Percentiles rank a stretch among this genome's conserved stretches.
phyloP scores from a whole-genome alignment of 2,888 invertebrate genomes.

The Orthosia incerta region DNA sequence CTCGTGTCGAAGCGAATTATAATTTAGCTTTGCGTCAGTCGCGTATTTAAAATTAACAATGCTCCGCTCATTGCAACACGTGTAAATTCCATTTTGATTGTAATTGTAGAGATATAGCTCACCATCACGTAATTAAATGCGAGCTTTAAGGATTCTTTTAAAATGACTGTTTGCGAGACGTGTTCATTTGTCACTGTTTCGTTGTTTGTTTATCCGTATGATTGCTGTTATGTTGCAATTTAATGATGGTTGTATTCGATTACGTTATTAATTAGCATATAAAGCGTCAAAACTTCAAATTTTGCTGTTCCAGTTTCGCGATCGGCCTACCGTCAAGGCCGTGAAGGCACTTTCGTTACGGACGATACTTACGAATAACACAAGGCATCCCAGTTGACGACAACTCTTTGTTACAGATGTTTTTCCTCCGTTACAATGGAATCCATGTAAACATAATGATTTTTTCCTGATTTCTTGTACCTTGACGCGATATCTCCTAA shows the following conservation, averaged over 20 bases:
- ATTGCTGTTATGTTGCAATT: slow-evolving; percentile 43
- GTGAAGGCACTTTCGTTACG: slow-evolving; percentile 78
- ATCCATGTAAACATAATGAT: slow-evolving; percentile 21
- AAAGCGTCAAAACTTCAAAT: slow-evolving; percentile 65
- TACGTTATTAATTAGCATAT: slow-evolving; percentile 67
- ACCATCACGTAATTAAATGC: slow-evolving; percentile 74
- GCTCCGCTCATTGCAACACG: slow-evolving; percentile 70
- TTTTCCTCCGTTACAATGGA: slow-evolving; percentile 45
- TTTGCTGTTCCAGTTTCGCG: slow-evolving; percentile 70
- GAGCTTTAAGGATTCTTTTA: slow-evolving; percentile 75
- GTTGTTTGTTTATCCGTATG: slow-evolving; percentile 44
- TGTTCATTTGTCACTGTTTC: slow-evolving; percentile 45
- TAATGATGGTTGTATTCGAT: slow-evolving; percentile 58
- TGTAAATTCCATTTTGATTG: slow-evolving; percentile 74
- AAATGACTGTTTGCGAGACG: slow-evolving; percentile 68
- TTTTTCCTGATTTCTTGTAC: slow-evolving; percentile 37
- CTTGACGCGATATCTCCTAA: slow-evolving; percentile 21
- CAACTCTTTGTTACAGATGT: slow-evolving; percentile 53
- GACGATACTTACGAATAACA: slow-evolving; percentile 65
- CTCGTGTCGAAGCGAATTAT: slow-evolving; percentile 41
- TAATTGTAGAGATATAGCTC: slow-evolving; percentile 66
- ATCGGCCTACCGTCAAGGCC: slow-evolving; percentile 75
- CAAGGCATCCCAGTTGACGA: slow-evolving; percentile 56
- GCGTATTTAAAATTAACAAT: slow-evolving; percentile 69
- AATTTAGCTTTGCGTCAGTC: slow-evolving; percentile 65